phyloP scores from a whole-genome alignment of 1,140 invertebrate genomes.

The Trinorchestia longiramus region DNA sequence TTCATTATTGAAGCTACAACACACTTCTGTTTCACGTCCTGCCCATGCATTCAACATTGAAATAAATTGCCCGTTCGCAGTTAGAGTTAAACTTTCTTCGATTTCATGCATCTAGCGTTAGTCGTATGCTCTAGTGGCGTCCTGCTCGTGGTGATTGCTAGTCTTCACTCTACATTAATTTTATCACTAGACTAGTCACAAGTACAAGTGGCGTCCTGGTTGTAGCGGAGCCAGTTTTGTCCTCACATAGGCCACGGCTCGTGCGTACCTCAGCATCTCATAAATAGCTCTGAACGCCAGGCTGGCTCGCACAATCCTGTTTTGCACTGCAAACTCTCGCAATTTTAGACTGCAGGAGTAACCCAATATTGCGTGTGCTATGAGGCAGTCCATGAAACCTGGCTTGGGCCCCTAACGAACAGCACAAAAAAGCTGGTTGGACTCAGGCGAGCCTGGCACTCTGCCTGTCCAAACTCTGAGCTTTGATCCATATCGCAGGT shows the following conservation, averaged over 20 bases:
- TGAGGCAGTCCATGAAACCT: neutral
- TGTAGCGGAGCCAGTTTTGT: neutral
- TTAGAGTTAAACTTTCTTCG: too few relatives aligned
- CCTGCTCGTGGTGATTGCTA: neutral
- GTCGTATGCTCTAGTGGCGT: neutral
- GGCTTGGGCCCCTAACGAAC: neutral
- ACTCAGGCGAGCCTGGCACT: neutral
- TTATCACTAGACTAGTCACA: neutral
- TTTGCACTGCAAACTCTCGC: slow-evolving; percentile 42
- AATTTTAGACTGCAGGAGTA: slow-evolving; percentile 41
- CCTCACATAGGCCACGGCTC: neutral
- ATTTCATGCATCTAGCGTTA: neutral
- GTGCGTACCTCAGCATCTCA: neutral
- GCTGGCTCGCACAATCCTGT: neutral
- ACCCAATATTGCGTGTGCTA: slow-evolving; percentile 48
- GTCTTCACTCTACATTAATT: too few relatives aligned
- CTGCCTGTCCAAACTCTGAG: neutral
- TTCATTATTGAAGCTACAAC: neutral
- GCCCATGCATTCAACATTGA: neutral
- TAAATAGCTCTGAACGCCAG: slow-evolving; percentile 25
- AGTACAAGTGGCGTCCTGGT: neutral
- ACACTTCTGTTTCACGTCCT: neutral
- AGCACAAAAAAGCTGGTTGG: neutral
- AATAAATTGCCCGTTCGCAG: too few relatives aligned
- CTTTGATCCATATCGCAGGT: slow-evolving; percentile 28